Evolutionary conservation across 2,113 vertebrate genomes (phyloP), one percentile per base, ranked within the genome.

Genomic region (Sialia sialis): DNA sequence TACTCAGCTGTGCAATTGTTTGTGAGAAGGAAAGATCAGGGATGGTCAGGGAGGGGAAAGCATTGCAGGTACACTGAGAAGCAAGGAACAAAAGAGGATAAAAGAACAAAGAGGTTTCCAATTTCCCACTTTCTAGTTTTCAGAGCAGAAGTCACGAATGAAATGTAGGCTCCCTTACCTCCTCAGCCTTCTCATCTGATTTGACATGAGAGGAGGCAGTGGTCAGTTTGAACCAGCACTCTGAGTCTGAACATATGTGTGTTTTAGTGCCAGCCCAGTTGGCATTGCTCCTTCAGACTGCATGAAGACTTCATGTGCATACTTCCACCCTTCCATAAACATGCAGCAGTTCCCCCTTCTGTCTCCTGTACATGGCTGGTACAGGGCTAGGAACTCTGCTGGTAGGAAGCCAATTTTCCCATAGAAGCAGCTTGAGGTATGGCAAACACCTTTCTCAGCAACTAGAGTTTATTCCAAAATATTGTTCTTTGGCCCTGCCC

Each of bases 231-330:
- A 81, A n/a, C 7, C 27, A 38, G 18, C 11, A 60, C 52, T 55
- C 49, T 2, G 3, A 32, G 43, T 15, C 26, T 66, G 67, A 18
- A 19, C 21, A 19, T 4, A 4, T 6, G 23, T 34, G 38, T 11
- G 2, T 55, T 16, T 55, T 16, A 36, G 34, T 13, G 25, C 52
- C 43, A 90, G 68, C 19, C 43, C 23, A 29, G 69, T 15, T 1
- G 0, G 39, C 1, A 0, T 26, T 0, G 1, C 25, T 90, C 9
- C 34, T 19, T 67, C 17, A 10, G 51, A 38, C 30, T 67, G 15
- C 44, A 41, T 4, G 55, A 79, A 16, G 20, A 3, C 17, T 67
- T 68, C 7, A 6, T 1, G 26, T n/a, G 30, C 27, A 2, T 56
- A 19, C 8, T 51, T 84, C 54, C 10, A 79, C 39, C 23, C 16